A percentile compares a stretch with the other conserved stretches of the same genome.
phyloP scores from a whole-genome alignment of 2,888 invertebrate species.

The Julus scandinavius region DNA sequence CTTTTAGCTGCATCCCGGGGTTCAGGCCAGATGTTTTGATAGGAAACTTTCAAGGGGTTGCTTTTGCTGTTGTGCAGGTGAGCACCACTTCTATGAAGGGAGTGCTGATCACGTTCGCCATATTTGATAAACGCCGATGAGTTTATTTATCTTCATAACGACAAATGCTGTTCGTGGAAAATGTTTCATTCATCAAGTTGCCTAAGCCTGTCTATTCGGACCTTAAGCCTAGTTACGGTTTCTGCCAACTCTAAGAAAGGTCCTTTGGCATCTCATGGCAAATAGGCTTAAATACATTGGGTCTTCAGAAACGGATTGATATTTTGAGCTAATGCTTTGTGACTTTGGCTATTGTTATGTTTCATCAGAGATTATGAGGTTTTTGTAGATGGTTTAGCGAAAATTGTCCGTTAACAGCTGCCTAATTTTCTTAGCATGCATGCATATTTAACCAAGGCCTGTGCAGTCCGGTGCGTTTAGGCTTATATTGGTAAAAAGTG shows the following conservation, averaged over 20 bases:
- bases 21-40: neutral
- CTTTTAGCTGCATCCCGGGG: neutral
- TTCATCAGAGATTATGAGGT: neutral
- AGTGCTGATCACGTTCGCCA: neutral
- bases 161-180: neutral
- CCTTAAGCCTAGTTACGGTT: neutral
- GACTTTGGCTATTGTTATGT: neutral
- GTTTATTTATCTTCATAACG: neutral
- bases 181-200: neutral
- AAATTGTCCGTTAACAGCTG: neutral
- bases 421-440: too few species aligned
- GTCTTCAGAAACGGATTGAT: neutral
- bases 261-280: neutral
- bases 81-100: neutral
- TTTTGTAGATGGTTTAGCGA: neutral
- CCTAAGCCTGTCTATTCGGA: neutral
- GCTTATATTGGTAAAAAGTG: too few species aligned
- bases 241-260: neutral
- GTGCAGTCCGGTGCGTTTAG: neutral
- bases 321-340: neutral
- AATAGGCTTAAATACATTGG: neutral
- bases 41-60: neutral
- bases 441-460: neutral
- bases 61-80: neutral
- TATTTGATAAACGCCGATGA: neutral